phyloP scores from a whole-genome alignment of 2,888 invertebrate species.

The Plagodis dolabraria region DNA sequence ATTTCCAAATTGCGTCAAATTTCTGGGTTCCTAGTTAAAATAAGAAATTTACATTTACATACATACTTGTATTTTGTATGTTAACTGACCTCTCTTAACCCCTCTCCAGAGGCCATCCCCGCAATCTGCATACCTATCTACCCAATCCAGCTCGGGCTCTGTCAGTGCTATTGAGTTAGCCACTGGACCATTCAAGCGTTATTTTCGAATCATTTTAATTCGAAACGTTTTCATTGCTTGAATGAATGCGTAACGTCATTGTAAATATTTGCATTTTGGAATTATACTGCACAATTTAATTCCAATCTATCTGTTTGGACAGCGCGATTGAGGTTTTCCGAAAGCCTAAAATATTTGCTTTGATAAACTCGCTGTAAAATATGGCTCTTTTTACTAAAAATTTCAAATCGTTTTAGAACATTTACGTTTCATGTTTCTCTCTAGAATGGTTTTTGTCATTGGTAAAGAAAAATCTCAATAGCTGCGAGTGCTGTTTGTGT shows the following conservation, averaged over 20 bases:
- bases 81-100: constrained; percentile 44
- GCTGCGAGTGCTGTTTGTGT: constrained; percentile 68
- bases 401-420: constrained; percentile 30
- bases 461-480: constrained; percentile 68
- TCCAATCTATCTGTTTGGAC: constrained; percentile 30
- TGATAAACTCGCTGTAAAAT: constrained; percentile 13
- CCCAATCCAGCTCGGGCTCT: constrained; percentile 44
- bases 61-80: constrained; percentile 46
- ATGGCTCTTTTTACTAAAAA: constrained; percentile 29
- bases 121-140: constrained; percentile 53
- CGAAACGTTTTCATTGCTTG: constrained; percentile 45
- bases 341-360: constrained; percentile 2
- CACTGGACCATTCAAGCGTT: constrained; percentile 41
- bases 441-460: constrained; percentile 58
- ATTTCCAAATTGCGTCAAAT: constrained; percentile 28
- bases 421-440: constrained; percentile 42
- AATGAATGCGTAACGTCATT: constrained; percentile 42
- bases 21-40: constrained; percentile 43
- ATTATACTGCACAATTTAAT: constrained; percentile 32
- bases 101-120: constrained; percentile 40
- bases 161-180: constrained; percentile 51
- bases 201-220: constrained; percentile 51
- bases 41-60: constrained; percentile 39
- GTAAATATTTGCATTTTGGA: constrained; percentile 43
- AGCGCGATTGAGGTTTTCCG: constrained; percentile 13